Evolutionary conservation across 2,888 invertebrate genomes (phyloP).

Genomic region (Clusia tigrina): DNA sequence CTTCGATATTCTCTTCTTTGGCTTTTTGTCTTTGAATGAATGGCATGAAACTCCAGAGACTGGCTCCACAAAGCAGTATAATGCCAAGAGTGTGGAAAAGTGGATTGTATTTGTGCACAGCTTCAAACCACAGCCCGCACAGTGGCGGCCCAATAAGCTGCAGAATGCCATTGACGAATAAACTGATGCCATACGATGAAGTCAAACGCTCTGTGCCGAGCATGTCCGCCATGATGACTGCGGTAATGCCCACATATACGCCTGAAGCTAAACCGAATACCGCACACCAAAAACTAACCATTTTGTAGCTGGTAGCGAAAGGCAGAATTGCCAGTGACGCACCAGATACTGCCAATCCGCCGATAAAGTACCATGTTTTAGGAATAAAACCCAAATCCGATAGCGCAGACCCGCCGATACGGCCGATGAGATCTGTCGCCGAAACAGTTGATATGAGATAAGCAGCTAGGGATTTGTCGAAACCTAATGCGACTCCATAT

Average conservation of each 20-base stretch:
- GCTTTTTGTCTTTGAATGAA: constrained; percentile 67
- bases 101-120: constrained; percentile 72
- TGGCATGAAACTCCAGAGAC: constrained; percentile 80
- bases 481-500: constrained; percentile 76
- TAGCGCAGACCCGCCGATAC: constrained; percentile 85
- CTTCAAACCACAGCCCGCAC: constrained; percentile 77
- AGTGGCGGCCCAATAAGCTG: constrained; percentile 84
- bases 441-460: constrained; percentile 82
- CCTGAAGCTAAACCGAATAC: constrained; percentile 85
- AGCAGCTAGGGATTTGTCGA: constrained; percentile 76
- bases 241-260: constrained; percentile 84
- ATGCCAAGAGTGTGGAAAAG: constrained; percentile 79
- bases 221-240: constrained; percentile 89
- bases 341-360: constrained; percentile 80
- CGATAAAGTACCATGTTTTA: constrained; percentile 83
- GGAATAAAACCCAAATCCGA: constrained; percentile 81
- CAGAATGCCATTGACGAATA: constrained; percentile 83
- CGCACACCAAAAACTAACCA: constrained; percentile 75
- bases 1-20: constrained; percentile 43
- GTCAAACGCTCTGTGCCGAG: constrained; percentile 83
- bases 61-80: constrained; percentile 75
- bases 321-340: constrained; percentile 77
- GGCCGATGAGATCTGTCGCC: constrained; percentile 79
- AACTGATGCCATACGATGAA: constrained; percentile 85
- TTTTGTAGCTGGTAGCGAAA: constrained; percentile 70